phyloP scores from a whole-genome alignment of 2,113 vertebrate genomes.

The Nyctibius bracteatus region DNA sequence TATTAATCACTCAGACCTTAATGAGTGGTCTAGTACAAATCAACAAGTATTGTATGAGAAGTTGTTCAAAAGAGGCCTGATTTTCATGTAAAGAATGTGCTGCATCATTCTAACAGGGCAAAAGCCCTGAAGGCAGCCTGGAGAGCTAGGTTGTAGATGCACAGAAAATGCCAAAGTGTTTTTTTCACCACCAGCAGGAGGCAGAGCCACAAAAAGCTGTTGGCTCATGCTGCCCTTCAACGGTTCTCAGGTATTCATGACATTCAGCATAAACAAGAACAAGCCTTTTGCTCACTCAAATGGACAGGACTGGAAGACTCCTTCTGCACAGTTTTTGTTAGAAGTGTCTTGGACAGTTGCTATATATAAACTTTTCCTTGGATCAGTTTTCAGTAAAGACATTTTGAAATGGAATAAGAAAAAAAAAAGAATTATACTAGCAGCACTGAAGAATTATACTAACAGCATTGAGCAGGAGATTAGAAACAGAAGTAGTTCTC shows the following conservation, averaged over 20 bases:
- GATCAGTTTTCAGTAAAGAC: not conserved
- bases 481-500: not conserved
- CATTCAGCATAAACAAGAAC: not conserved
- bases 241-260: not conserved
- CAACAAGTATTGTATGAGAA: not conserved
- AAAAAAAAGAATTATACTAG: not conserved
- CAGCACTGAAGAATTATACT: not conserved
- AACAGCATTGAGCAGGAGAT: not conserved
- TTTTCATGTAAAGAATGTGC: not conserved
- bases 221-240: not conserved
- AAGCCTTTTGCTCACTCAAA: not conserved
- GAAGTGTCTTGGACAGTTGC: not conserved
- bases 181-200: not conserved
- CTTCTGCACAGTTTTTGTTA: not conserved
- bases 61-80: not conserved
- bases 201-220: not conserved
- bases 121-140: not conserved
- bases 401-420: not conserved
- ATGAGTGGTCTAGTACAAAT: not conserved
- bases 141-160: rapidly evolving
- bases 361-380: not conserved
- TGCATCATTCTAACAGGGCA: not conserved
- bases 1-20: not conserved
- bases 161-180: not conserved
- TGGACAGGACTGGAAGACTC: not conserved